Base-by-base conservation (phyloP, 2,888 invertebrate species). In the Cryptus viduatorius region DNA sequence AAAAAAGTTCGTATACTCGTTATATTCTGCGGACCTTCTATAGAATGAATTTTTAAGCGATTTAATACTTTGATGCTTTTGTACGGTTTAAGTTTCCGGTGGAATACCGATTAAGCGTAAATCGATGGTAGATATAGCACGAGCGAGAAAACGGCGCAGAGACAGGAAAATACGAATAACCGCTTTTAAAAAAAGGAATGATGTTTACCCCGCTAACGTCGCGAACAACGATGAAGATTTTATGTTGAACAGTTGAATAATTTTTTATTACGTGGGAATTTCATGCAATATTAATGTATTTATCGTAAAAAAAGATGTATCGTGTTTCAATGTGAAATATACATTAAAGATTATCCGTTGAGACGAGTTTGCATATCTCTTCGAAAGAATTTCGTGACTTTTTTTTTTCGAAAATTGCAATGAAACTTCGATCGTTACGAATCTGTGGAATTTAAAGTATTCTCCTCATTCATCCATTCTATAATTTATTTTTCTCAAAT, bases 71-170 rank as follows among this genome's bases (percentile, higher is more conserved):
- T 5, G 8, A 29, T 46, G 19, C 14, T 53, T 71, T 10, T 12
- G 44, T 44, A 3, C 24, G 24, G 12, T 24, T 46, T 4, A 73
- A 61, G 73, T 10, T 61, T 31, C 46, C 1, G 24, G 44, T 10
- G 44, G 12, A 12, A 46, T 19, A 12, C 12, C 31, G 7, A 31
- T 61, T 46, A 73, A 73, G 61, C 61, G 75, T 2, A 48, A 46
- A 64, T 50, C 48, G 37, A 50, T 59, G 16, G 61, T 73, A 44
- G 73, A 73, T 29, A 48, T 5, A 10, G 46, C 59, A 4, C 59
- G 73, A 61, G 73, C 14, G 44, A 73, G 46, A 46, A 73, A 73
- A 29, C 59, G 73, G 29, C 24, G n/a, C 42, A 73, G 29, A n/a
- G 61, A 59, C 12, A 59, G 46, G 44, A 50, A 50, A 59, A 29